Percentiles rank a stretch among this genome's conserved stretches.
Evolutionary conservation across 2,888 invertebrate genomes (phyloP).

Genomic region (Marronus borbonicus): DNA sequence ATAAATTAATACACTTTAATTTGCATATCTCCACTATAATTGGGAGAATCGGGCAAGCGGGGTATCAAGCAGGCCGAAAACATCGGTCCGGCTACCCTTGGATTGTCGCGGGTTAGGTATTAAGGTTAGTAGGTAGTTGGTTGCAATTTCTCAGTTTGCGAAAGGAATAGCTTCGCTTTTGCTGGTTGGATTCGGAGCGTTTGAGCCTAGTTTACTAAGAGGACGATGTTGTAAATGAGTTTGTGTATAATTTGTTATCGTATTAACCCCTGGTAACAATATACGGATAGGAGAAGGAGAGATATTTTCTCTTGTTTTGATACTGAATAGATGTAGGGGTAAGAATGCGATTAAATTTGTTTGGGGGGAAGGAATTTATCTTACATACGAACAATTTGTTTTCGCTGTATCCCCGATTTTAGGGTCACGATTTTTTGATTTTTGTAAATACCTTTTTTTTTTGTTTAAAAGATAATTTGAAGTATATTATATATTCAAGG

Average conservation of each 20-base stretch:
- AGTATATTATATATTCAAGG: too few species aligned
- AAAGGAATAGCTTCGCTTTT: background rate
- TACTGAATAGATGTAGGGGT: too few species aligned
- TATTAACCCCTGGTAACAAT: conserved; percentile 4
- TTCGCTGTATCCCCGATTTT: too few species aligned
- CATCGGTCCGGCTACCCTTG: background rate
- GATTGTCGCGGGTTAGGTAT: background rate
- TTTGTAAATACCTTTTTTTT: too few species aligned
- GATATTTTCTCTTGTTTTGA: too few species aligned
- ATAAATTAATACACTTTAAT: conserved; percentile 32
- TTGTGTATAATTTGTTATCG: conserved; percentile 23
- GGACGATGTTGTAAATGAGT: conserved; percentile 1
- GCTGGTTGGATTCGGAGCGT: background rate
- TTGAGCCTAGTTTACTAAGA: background rate
- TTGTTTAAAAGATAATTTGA: too few species aligned
- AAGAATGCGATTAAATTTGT: too few species aligned
- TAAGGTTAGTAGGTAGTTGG: background rate
- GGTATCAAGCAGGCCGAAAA: conserved; percentile 25
- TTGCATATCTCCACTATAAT: conserved; percentile 38
- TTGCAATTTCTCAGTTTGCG: background rate
- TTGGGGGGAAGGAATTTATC: too few species aligned
- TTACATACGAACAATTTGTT: too few species aligned
- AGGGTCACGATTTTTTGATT: too few species aligned
- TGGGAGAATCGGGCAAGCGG: background rate
- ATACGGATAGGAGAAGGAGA: too few species aligned